Evolutionary conservation across 2,797 vertebrate genomes (phyloP).

Genomic region (Xyrichtys novacula): DNA sequence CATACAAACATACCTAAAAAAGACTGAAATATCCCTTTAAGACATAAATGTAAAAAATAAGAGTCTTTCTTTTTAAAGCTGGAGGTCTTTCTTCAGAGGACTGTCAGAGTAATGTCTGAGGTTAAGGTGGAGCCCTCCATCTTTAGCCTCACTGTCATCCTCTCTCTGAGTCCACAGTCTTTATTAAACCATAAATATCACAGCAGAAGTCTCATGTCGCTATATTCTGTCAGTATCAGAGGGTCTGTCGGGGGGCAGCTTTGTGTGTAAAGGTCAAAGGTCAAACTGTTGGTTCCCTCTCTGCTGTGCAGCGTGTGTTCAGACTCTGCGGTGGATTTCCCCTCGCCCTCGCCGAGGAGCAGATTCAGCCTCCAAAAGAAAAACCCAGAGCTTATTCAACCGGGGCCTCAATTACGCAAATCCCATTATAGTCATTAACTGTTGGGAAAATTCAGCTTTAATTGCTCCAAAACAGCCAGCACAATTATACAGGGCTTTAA

Average conservation of each 20-base stretch:
- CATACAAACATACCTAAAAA: too few relatives aligned
- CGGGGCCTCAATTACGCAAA: conserved; percentile 80
- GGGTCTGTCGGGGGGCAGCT: not conserved
- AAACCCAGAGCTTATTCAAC: conserved; percentile 66
- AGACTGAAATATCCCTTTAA: too few relatives aligned
- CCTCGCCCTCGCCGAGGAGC: conserved; percentile 17
- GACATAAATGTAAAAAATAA: too few relatives aligned
- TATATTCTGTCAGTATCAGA: not conserved
- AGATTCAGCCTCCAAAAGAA: conserved; percentile 40
- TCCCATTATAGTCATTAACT: conserved; percentile 82
- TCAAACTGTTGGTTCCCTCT: not conserved
- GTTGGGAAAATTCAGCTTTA: conserved; percentile 78
- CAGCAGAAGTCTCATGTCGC: not conserved
- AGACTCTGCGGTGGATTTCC: conserved; percentile 15
- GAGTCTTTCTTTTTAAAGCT: too few relatives aligned
- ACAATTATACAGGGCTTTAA: conserved; percentile 78
- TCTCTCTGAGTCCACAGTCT: too few relatives aligned
- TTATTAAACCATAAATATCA: too few relatives aligned
- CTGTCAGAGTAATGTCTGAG: too few relatives aligned
- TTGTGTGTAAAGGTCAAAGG: conserved; percentile 19
- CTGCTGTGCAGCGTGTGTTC: conserved; percentile 1
- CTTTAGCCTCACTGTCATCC: too few relatives aligned
- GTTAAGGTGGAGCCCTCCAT: too few relatives aligned
- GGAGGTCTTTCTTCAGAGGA: too few relatives aligned
- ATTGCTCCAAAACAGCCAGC: conserved; percentile 79